These are phyloP conservation scores for Smittia aterrima DNA, from an alignment of 2,888 invertebrate species.

Conservation along the genomic window DNA sequence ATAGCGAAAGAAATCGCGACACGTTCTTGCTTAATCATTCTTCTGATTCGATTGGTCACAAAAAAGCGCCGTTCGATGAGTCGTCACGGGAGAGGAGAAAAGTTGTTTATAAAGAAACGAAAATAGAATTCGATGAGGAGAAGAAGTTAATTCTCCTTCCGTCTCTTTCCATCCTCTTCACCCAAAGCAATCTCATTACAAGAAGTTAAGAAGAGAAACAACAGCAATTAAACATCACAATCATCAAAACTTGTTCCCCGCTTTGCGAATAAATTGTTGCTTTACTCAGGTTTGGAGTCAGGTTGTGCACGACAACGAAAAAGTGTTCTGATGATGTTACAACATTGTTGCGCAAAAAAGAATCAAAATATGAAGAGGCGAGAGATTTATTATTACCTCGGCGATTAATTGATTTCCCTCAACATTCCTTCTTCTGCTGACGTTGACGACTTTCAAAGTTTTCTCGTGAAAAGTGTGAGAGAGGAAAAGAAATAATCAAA, in stretches of 20 bases:
- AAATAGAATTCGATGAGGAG: too few relatives aligned
- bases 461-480: neutral
- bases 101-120: too few relatives aligned
- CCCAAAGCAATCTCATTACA: neutral
- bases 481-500: neutral
- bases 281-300: neutral
- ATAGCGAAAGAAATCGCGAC: too few relatives aligned
- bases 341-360: neutral
- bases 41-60: too few relatives aligned
- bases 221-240: neutral
- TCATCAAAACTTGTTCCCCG: neutral
- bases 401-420: neutral
- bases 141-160: too few relatives aligned
- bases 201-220: neutral
- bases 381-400: neutral
- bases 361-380: neutral
- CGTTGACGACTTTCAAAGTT: neutral
- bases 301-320: neutral
- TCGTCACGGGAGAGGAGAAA: too few relatives aligned
- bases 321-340: neutral
- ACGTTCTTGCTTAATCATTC: too few relatives aligned
- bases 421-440: neutral
- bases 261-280: neutral
- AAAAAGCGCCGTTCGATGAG: too few relatives aligned
- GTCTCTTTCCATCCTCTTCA: too few relatives aligned